Evolutionary conservation across 2,113 vertebrate genomes (phyloP), one percentile per base, ranked within the genome.

Genomic region (Xiphophorus hellerii): DNA sequence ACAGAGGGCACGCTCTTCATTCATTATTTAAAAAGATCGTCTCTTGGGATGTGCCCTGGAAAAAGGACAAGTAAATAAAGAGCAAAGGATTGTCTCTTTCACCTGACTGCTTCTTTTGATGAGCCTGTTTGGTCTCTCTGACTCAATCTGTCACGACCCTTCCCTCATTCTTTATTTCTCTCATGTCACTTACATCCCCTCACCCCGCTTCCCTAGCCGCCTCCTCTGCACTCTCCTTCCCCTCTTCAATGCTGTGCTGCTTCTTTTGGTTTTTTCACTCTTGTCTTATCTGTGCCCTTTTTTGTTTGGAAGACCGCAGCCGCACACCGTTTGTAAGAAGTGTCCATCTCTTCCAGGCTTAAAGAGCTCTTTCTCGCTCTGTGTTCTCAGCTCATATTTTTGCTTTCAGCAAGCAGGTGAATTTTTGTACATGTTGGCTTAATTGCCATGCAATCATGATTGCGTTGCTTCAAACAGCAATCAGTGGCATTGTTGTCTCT

Each of bases 11-110:
- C 81, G 66, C 65, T 85, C 62, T 35, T 89, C 84, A 90, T 95
- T 82, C 93, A 95, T 94, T 94, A 95, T 95, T 94, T 90, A 94
- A 88, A 78, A 79, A 74, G 77, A 84, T 78, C 1, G 74, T 60
- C 92, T 81, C 79, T 25, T 65, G 90, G 84, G 92, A 92, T 65
- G 81, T 89, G 87, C 88, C 84, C 87, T 89, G 83, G 86, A 88
- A 92, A 87, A 87, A 76, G 85, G 84, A 88, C 66, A 80, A 78
- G 92, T 93, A 94, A 94, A 94, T 93, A 93, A 90, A 90, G 88
- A 91, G 83, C 74, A 77, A 85, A 84, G 69, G 85, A 87, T 89
- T 90, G 93, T 93, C 92, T 93, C 91, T 94, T 92, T 87, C 88
- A 88, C 89, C 88, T 89, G 87, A 89, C 77, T 92, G 91, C 77